Conservation (phyloP, 2,797 vertebrate species). For the Diceros bicornis region DNA sequence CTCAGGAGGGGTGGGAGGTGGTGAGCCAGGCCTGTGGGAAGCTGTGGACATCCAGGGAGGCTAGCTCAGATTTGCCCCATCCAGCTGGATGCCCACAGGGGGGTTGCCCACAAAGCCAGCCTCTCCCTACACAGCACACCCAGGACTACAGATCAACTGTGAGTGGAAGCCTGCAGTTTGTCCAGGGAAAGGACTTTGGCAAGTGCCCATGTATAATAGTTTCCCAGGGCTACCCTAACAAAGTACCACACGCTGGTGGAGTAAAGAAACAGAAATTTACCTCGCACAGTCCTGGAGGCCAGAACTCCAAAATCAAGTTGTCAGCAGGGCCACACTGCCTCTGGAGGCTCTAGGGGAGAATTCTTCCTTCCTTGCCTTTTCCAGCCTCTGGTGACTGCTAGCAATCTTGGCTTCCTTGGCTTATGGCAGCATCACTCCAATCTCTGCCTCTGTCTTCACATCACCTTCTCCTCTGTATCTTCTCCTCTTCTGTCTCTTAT, state of each 20-base stretch:
- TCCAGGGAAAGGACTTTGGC: not conserved
- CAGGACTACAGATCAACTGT: not conserved
- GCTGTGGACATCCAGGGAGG: not conserved
- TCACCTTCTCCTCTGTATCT: not conserved
- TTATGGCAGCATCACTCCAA: rapidly evolving
- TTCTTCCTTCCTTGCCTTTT: no score
- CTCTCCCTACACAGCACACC: rapidly evolving
- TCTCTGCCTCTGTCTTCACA: no score
- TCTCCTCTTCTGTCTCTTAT: not conserved
- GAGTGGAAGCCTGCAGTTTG: not conserved
- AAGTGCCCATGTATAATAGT: rapidly evolving
- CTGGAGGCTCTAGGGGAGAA: rapidly evolving
- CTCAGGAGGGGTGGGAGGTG: rapidly evolving
- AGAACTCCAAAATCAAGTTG: not conserved
- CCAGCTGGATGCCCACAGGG: not conserved
- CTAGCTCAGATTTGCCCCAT: rapidly evolving
- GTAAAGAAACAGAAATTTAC: not conserved
- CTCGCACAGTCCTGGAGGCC: not conserved
- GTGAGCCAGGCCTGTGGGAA: not conserved
- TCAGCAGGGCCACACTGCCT: rapidly evolving
- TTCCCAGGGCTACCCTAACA: not conserved
- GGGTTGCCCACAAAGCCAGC: not conserved
- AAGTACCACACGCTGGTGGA: rapidly evolving
- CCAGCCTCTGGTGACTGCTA: not conserved
- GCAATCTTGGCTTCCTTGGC: not conserved